phyloP scores from a whole-genome alignment of 2,888 invertebrate genomes.

The Brachycybe producta region DNA sequence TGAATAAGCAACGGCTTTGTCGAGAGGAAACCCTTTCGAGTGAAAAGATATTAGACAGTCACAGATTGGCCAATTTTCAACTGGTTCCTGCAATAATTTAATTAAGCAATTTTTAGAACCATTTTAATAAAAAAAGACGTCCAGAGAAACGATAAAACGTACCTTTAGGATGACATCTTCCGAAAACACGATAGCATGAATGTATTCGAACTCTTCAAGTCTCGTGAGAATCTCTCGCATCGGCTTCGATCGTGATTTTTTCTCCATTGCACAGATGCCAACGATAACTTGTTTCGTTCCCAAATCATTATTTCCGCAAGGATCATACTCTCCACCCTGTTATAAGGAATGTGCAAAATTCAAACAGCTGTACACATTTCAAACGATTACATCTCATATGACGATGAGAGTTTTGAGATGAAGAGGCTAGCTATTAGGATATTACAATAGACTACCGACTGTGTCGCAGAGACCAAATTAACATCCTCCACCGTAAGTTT shows the following conservation, averaged over 20 bases:
- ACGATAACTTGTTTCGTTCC: conserved; percentile 65
- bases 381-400: too few species aligned
- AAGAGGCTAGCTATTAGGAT: too few species aligned
- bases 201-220: conserved; percentile 90
- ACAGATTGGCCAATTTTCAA: conserved; percentile 95
- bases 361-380: too few species aligned
- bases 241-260: conserved; percentile 97
- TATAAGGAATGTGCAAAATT: too few species aligned
- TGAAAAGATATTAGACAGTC: conserved; percentile 98
- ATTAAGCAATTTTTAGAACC: not conserved
- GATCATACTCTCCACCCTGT: conserved; percentile 20
- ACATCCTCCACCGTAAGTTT: too few species aligned
- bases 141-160: conserved; percentile 21
- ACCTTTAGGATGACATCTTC: conserved; percentile 92
- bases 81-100: conserved; percentile 53
- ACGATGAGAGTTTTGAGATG: too few species aligned
- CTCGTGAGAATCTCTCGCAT: conserved; percentile 97
- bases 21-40: conserved; percentile 94
- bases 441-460: too few species aligned
- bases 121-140: not conserved
- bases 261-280: conserved; percentile 98
- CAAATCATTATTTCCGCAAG: conserved; percentile 25
- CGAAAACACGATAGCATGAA: conserved; percentile 85
- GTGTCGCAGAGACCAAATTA: too few species aligned
- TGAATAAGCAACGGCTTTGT: conserved; percentile 94